Percentiles rank a stretch among this genome's conserved stretches.
Evolutionary conservation across 2,113 vertebrate species (phyloP).

Genomic region (Sceloporus undulatus): DNA sequence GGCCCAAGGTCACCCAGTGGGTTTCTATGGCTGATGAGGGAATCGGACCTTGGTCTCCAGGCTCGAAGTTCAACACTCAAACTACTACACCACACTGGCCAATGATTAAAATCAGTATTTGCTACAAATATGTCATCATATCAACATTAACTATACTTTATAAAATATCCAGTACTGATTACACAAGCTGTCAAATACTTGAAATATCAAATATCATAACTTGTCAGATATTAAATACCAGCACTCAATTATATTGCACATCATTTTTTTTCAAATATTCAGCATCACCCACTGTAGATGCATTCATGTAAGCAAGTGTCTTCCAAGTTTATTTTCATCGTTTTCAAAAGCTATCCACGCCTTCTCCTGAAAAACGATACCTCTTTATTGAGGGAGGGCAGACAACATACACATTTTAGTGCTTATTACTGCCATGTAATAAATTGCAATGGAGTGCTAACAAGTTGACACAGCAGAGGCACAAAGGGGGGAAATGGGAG

Average conservation of each 20-base stretch:
- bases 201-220: not conserved
- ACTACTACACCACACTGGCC: too few species aligned
- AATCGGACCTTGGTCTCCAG: too few species aligned
- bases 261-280: not conserved
- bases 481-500: not conserved
- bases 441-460: not conserved
- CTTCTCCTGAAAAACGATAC: not conserved
- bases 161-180: not conserved
- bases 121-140: too few species aligned
- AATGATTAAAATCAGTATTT: too few species aligned
- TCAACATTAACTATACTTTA: too few species aligned
- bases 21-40: too few species aligned
- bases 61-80: too few species aligned
- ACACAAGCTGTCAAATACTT: not conserved
- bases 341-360: not conserved
- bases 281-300: not conserved
- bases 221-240: not conserved
- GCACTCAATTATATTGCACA: too few species aligned
- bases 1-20: too few species aligned
- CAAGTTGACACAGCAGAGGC: not conserved
- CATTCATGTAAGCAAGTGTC: not conserved
- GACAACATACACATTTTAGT: not conserved
- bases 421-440: not conserved
- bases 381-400: not conserved
- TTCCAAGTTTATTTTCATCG: not conserved